Percentiles rank a stretch among this genome's conserved stretches.
phyloP scores from a whole-genome alignment of 2,888 invertebrate species.

The Merodon equestris region DNA sequence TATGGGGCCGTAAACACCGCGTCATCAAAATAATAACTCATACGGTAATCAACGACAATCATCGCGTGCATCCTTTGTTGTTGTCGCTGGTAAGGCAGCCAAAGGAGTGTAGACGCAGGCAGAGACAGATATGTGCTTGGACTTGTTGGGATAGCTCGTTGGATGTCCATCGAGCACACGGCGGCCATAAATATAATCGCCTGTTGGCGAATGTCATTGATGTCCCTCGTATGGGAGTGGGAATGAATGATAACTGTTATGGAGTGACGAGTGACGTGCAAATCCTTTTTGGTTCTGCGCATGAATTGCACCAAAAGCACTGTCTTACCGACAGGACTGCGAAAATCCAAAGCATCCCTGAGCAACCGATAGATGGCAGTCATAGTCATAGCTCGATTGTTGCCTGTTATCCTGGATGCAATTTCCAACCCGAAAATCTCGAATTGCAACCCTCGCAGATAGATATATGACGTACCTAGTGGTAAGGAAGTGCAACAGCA shows the following conservation, averaged over 20 bases:
- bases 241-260: constrained; percentile 56
- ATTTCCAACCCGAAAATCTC: constrained; percentile 32
- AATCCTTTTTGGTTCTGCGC: constrained; percentile 43
- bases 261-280: constrained; percentile 49
- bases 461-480: no score
- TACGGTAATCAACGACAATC: constrained; percentile 54
- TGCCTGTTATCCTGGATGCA: constrained; percentile 25
- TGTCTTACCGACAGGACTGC: constrained; percentile 57
- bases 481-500: constrained; percentile 50
- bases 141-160: constrained; percentile 35
- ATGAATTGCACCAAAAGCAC: constrained; percentile 60
- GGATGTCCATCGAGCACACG: constrained; percentile 57
- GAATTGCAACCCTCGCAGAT: constrained; percentile 31
- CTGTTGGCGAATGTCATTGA: constrained; percentile 66
- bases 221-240: constrained; percentile 54
- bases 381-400: constrained; percentile 32
- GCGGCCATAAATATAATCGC: constrained; percentile 63
- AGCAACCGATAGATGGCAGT: constrained; percentile 57
- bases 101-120: no score
- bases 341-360: constrained; percentile 24
- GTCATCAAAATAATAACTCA: constrained; percentile 64
- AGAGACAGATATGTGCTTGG: no score
- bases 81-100: no score
- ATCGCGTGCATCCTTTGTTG: constrained; percentile 60
- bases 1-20: constrained; percentile 60